These are phyloP conservation scores for Cataglyphis rosenhaueri DNA, from an alignment of 2,888 invertebrate genomes.

Conservation along the genomic window DNA sequence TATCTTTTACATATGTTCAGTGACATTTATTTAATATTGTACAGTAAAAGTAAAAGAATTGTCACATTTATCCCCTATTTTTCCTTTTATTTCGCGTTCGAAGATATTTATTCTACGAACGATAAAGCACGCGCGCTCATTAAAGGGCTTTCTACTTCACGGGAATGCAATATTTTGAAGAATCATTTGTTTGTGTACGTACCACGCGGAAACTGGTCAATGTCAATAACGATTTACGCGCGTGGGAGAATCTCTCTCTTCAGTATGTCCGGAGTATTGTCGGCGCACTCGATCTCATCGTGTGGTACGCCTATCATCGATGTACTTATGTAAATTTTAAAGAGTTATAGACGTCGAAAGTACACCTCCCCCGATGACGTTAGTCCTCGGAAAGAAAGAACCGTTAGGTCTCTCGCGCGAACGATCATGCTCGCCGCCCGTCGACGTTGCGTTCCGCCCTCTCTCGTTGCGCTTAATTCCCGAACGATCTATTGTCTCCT, in stretches of 20 bases:
- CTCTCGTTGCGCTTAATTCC: constrained; percentile 66
- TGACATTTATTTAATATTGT: neutral
- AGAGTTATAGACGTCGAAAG: constrained; percentile 64
- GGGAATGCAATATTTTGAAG: constrained; percentile 25
- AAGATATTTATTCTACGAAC: neutral
- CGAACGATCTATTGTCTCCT: constrained; percentile 69
- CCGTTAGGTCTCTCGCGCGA: constrained; percentile 59
- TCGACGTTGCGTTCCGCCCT: constrained; percentile 68
- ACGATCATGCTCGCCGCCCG: constrained; percentile 59
- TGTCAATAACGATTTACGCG: constrained; percentile 55
- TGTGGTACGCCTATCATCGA: constrained; percentile 59
- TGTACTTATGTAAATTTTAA: constrained; percentile 65
- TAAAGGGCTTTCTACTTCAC: constrained; percentile 7
- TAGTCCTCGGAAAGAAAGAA: constrained; percentile 57
- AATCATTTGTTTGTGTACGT: neutral
- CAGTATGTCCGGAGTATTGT: neutral
- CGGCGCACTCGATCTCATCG: constrained; percentile 49
- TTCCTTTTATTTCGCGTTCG: neutral
- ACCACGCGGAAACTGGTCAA: constrained; percentile 44
- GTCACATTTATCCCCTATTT: neutral
- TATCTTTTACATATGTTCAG: constrained; percentile 4
- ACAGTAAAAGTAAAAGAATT: neutral
- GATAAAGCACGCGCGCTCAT: neutral
- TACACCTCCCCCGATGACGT: constrained; percentile 60
- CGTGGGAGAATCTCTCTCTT: constrained; percentile 53